Conservation (phyloP, 2,888 invertebrate genomes). For the Ditula angustiorana region DNA sequence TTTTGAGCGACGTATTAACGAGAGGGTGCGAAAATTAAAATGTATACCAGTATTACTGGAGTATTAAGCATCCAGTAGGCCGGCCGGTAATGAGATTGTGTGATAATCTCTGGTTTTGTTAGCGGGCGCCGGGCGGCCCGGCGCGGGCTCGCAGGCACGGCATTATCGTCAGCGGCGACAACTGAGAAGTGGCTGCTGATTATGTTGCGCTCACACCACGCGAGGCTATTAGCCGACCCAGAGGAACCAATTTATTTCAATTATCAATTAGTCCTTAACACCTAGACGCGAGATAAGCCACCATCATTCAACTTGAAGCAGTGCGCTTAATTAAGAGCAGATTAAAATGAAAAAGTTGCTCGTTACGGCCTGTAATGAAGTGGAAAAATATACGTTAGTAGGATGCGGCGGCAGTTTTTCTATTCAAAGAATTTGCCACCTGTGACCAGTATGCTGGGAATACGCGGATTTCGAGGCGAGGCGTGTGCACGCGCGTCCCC, state of each 20-base stretch:
- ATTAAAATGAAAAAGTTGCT: constrained; percentile 74
- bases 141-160: constrained; percentile 55
- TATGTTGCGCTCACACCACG: constrained; percentile 68
- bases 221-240: constrained; percentile 65
- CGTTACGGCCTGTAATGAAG: constrained; percentile 66
- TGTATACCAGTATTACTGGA: constrained; percentile 60
- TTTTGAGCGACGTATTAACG: constrained; percentile 52
- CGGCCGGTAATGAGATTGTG: constrained; percentile 68
- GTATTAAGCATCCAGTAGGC: constrained; percentile 60
- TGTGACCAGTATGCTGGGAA: constrained; percentile 62
- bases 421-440: constrained; percentile 67
- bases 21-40: constrained; percentile 63
- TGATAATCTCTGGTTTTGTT: constrained; percentile 71
- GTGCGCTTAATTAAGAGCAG: constrained; percentile 69
- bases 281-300: constrained; percentile 69
- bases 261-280: constrained; percentile 80
- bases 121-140: constrained; percentile 51
- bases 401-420: constrained; percentile 55
- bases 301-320: constrained; percentile 59
- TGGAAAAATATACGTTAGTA: constrained; percentile 57
- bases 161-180: constrained; percentile 72
- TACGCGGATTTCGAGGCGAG: constrained; percentile 60
- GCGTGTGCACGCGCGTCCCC: constrained; percentile 51
- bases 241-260: constrained; percentile 68
- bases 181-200: constrained; percentile 78